Base-by-base conservation (phyloP, 2,797 vertebrate species). In the Macropus fuliginosus region DNA sequence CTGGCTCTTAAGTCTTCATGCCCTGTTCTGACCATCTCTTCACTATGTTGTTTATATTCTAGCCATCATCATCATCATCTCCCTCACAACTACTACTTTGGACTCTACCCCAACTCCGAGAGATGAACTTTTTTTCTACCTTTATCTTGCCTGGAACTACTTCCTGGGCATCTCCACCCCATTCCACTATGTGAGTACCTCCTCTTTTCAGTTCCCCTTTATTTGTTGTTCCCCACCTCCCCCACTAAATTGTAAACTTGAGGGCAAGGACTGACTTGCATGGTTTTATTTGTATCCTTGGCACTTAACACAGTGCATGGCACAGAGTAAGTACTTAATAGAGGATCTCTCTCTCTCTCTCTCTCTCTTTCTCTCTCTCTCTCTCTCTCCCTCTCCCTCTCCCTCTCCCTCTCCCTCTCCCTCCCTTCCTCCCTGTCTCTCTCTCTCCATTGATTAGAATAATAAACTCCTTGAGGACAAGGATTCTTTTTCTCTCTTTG, bases 341-440 rank as follows among this genome's bases (percentile, higher is more conserved):
- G 14, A 66, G n/a, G 52, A 52, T 52, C 3, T 50, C 50, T 50
- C 50, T 52, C 50, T 52, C 50, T 52, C 4, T 52, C 50, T 52
- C 50, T 11, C 29, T 29, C 29, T 59, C 1, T 57, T 9, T 29
- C 56, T 56, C 24, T 56, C 18, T 28, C 1, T 56, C 27, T 31
- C 13, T 29, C 9, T 29, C 8, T 29, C 2, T 57, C 56, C 3
- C 9, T 29, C 28, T 59, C 29, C 11, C 3, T 14, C 12, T 29
- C 9, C 0, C 1, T 29, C 28, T 2, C 0, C 3, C 29, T 8
- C 1, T 16, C 13, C 13, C 3, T 34, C 0, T 34, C 3, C 4
- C 11, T 34, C 0, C 4, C 11, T 34, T 2, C 2, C 13, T 18
- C 1, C 2, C 13, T n/a, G 0, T 29, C 95, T 90, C 31, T 27